Base-by-base conservation (phyloP, 2,113 vertebrate species). In the Tautogolabrus adspersus region DNA sequence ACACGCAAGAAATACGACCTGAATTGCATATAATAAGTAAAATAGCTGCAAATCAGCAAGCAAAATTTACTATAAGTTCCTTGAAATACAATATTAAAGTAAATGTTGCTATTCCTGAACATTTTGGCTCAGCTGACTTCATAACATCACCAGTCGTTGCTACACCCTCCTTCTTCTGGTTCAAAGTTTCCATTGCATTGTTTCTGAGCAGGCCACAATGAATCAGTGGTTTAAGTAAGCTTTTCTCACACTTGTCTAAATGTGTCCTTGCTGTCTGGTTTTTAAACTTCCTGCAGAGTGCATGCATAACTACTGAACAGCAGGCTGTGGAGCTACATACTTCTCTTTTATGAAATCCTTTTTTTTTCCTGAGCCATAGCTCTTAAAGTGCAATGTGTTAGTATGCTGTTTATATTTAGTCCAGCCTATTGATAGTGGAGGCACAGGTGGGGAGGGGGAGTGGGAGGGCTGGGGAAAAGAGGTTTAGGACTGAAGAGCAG, bases 381-480 rank as follows among this genome's bases (percentile, higher is more conserved):
- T 19, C n/a, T 47, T 21, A 18, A 7, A 19, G 19, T 57, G 46
- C 58, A 26, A 58, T 51, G 37, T 54, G 57, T 40, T 34, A 16
- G 23, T 26, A n/a, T 58, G 38, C 12, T 38, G 60, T 72, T 54
- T 94, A 93, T 89, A 88, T 92, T 93, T 94, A 94, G 90, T 67
- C 57, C 67, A 51, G 61, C 54, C 81, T 88, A 68, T 82, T 84
- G 81, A 85, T 75, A 87, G 86, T 72, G 60, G 22, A 79, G 30
- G 64, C 59, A 21, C 63, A 71, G 18, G 54, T 6, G 7, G 19
- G 26, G 8, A 10, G 22, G 55, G 75, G 66, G 44, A 40, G 38
- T 40, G 58, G 54, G 62, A 38, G 67, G 56, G 44, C 15, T 58
- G 64, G 38, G 73, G 47, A 49, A 66, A 77, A 57, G 37, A 72